These are phyloP conservation scores for Microchirus variegatus DNA, from an alignment of 2,797 vertebrate genomes.

Conservation along the genomic window DNA sequence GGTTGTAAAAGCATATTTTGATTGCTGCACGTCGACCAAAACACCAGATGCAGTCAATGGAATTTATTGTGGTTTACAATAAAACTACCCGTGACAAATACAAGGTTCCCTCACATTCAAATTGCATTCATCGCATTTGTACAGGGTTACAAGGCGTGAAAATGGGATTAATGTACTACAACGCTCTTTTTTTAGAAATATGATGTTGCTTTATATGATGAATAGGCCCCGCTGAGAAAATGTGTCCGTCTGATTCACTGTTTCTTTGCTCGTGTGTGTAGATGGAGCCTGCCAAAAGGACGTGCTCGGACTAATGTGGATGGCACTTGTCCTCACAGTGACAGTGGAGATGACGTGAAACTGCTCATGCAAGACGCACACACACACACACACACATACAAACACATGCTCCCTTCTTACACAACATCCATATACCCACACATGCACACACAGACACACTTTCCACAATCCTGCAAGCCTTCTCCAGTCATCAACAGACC, in stretches of 20 bases:
- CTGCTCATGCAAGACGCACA: conserved; percentile 45
- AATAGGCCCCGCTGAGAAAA: not conserved
- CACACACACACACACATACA: conserved; percentile 31
- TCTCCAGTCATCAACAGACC: conserved; percentile 71
- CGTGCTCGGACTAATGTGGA: conserved; percentile 81
- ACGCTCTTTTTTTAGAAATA: not conserved
- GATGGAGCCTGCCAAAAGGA: conserved; percentile 70
- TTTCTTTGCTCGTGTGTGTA: conserved; percentile 54
- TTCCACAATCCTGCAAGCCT: conserved; percentile 68
- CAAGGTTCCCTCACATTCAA: not conserved
- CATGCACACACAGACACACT: conserved; percentile 27
- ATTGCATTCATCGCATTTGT: conserved; percentile 1
- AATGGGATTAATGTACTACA: not conserved
- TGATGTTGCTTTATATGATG: conserved; percentile 1
- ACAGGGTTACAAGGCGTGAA: not conserved
- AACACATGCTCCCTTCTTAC: conserved; percentile 37
- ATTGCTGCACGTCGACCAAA: not conserved
- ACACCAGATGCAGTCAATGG: not conserved
- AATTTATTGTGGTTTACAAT: not conserved
- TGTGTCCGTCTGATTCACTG: conserved; percentile 13
- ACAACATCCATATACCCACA: conserved; percentile 34
- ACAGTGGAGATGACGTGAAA: conserved; percentile 94
- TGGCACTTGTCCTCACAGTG: conserved; percentile 90
- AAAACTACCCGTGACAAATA: not conserved
- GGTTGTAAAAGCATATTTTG: too few relatives aligned